Conservation (phyloP, 2,888 invertebrate species). For the Harpalus rubripes region DNA sequence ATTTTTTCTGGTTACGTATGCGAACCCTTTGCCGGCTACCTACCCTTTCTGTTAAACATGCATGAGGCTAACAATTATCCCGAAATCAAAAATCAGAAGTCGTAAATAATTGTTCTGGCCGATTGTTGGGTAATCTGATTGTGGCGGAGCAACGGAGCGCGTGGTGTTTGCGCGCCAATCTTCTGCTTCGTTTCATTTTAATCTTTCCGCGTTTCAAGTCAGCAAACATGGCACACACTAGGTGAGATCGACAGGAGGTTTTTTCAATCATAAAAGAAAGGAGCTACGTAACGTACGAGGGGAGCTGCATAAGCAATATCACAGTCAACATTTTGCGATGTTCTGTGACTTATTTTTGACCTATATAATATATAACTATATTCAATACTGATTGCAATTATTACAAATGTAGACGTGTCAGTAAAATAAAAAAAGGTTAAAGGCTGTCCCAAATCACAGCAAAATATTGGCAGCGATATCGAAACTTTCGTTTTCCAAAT, state of each 20-base stretch:
- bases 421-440: no score
- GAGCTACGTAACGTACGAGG: no score
- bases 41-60: slow-evolving; percentile 32
- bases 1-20: neutral
- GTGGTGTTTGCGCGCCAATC: slow-evolving; percentile 68
- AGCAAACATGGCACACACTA: slow-evolving; percentile 71
- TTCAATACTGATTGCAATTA: no score
- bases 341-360: no score
- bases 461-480: no score
- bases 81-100: slow-evolving; percentile 54
- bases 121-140: slow-evolving; percentile 47
- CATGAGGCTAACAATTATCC: slow-evolving; percentile 55
- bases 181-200: slow-evolving; percentile 77
- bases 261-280: no score
- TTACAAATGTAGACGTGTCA: no score
- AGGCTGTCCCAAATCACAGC: no score
- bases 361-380: no score
- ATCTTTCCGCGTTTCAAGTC: slow-evolving; percentile 75
- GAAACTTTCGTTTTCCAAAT: no score
- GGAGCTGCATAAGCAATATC: no score
- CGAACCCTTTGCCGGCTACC: slow-evolving; percentile 53
- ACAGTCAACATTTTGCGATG: no score
- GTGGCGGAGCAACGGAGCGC: slow-evolving; percentile 17
- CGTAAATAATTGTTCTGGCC: slow-evolving; percentile 49
- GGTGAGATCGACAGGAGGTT: neutral